A percentile compares a stretch with the other conserved stretches of the same genome.
These are phyloP conservation scores for Smithornis capensis DNA, from an alignment of 2,113 vertebrate species.

Conservation along the genomic window DNA sequence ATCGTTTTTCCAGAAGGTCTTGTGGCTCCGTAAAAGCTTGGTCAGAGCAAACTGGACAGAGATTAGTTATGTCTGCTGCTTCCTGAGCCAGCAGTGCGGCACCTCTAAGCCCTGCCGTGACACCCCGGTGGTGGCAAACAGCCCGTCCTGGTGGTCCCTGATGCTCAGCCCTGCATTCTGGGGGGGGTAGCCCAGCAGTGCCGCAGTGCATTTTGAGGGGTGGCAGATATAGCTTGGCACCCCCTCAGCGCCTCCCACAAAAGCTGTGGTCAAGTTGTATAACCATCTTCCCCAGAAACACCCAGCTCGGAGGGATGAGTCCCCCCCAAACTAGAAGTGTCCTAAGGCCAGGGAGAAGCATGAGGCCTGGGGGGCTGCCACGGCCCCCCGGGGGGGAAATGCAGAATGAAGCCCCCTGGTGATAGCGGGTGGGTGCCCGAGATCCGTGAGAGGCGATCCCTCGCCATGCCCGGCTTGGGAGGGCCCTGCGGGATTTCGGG, in stretches of 20 bases:
- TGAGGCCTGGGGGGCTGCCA: not conserved
- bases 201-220: not conserved
- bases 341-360: not conserved
- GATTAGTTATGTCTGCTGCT: not conserved
- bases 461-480: not conserved
- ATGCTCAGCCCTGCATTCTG: not conserved
- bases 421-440: not conserved
- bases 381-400: rapidly evolving
- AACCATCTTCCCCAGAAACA: rapidly evolving
- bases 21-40: not conserved
- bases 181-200: rapidly evolving
- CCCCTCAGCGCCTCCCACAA: rapidly evolving
- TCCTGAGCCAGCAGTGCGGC: not conserved
- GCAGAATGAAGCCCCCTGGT: not conserved
- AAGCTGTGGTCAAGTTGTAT: not conserved
- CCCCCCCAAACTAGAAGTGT: not conserved
- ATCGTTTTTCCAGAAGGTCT: not conserved
- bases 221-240: not conserved
- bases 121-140: rapidly evolving
- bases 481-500: no score
- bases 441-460: not conserved
- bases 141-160: rapidly evolving
- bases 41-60: rapidly evolving
- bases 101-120: not conserved
- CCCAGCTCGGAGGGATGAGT: rapidly evolving